Conservation (phyloP, 2,888 invertebrate genomes). For the Xylophagus ater region DNA sequence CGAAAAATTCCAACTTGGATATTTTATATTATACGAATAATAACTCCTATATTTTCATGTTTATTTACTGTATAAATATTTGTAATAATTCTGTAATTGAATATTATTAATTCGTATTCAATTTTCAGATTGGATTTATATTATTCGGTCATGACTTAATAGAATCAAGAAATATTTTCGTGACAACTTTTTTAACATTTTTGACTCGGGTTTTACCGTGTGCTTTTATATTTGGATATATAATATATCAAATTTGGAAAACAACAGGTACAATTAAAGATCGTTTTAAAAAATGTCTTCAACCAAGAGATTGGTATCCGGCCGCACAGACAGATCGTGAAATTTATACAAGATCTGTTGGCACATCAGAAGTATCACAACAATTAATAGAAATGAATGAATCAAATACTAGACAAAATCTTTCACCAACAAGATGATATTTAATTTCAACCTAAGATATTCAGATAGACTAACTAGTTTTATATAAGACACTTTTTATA, state of each 20-base stretch:
- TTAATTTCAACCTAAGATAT: no score
- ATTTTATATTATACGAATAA: constrained; percentile 28
- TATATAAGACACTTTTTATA: no score
- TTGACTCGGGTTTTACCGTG: constrained; percentile 25
- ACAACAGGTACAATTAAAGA: constrained; percentile 24
- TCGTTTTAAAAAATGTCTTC: constrained; percentile 26
- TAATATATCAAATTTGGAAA: constrained; percentile 23
- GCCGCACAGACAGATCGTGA: constrained; percentile 27
- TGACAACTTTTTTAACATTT: no score
- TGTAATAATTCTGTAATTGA: no score
- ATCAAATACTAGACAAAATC: no score
- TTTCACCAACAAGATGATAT: no score
- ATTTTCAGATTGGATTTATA: no score
- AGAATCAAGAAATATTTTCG: not conserved
- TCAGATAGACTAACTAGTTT: no score
- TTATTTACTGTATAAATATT: no score
- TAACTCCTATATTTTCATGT: constrained; percentile 29
- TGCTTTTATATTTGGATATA: constrained; percentile 29
- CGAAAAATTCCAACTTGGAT: constrained; percentile 44
- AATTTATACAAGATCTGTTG: constrained; percentile 28
- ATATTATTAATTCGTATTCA: no score
- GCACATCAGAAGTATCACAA: constrained; percentile 29
- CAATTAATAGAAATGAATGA: constrained; percentile 23
- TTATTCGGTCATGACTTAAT: no score
- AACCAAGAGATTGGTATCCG: constrained; percentile 36